Conservation (phyloP, 1,140 invertebrate species). For the Teleogryllus occipitalis region DNA sequence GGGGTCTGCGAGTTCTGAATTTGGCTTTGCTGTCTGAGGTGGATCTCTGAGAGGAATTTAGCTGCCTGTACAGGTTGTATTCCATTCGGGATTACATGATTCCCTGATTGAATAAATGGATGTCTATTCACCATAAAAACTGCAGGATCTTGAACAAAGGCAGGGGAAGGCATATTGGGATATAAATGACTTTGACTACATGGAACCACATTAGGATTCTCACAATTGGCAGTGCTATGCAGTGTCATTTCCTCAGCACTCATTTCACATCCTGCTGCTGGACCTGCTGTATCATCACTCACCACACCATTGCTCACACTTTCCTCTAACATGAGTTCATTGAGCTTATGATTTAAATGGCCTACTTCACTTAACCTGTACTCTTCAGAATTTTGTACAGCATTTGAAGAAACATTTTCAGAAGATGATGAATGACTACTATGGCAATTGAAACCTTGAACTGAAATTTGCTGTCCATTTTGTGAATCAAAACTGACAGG, state of each 20-base stretch:
- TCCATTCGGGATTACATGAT: conserved; percentile 20
- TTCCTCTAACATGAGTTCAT: background rate
- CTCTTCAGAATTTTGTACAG: background rate
- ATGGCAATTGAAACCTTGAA: background rate
- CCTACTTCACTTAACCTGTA: background rate
- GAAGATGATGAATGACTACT: background rate
- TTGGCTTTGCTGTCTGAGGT: conserved; percentile 14
- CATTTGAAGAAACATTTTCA: background rate
- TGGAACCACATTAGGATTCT: background rate
- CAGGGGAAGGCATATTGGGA: conserved; percentile 9
- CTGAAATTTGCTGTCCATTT: background rate
- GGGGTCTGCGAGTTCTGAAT: background rate
- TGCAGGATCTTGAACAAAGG: conserved; percentile 11
- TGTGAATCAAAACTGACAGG: background rate
- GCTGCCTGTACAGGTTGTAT: conserved; percentile 12
- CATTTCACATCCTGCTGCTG: background rate
- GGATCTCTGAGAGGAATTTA: conserved; percentile 21
- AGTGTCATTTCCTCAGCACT: background rate
- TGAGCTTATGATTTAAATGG: background rate
- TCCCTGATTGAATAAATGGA: background rate
- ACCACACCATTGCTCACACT: background rate
- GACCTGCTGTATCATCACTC: background rate
- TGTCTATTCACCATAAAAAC: conserved; percentile 12
- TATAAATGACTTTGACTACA: background rate
- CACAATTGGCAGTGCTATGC: background rate